phyloP scores from a whole-genome alignment of 1,140 invertebrate genomes.

The Lamellibrachia luymesi region DNA sequence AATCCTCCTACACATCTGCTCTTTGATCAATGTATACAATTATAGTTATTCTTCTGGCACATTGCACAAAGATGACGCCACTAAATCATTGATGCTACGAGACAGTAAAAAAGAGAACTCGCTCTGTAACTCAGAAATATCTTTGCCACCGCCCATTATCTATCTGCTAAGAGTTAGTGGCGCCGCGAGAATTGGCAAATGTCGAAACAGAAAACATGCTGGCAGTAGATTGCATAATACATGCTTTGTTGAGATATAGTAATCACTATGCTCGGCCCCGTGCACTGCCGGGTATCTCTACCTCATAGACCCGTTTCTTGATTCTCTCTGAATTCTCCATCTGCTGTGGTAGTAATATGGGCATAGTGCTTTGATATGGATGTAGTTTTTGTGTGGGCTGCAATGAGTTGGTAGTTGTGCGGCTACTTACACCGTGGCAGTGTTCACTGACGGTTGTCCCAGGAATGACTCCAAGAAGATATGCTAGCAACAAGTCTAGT shows the following conservation, averaged over 20 bases:
- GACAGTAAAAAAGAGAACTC: neutral
- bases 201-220: neutral
- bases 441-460: neutral
- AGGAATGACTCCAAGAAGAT: neutral
- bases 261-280: neutral
- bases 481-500: no score
- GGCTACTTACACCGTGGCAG: neutral
- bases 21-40: neutral
- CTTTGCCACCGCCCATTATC: neutral
- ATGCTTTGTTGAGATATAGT: neutral
- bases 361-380: neutral
- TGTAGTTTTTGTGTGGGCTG: neutral
- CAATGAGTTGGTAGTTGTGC: neutral
- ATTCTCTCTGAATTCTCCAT: neutral
- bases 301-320: neutral
- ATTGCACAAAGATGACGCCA: neutral
- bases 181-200: neutral
- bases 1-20: neutral
- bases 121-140: neutral
- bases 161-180: neutral
- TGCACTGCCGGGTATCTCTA: neutral
- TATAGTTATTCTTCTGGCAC: neutral
- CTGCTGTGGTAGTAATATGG: neutral
- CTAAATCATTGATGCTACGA: neutral
- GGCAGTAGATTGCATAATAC: neutral